Conservation (phyloP, 2,797 vertebrate species). For the Pyrocephalus nanus region DNA sequence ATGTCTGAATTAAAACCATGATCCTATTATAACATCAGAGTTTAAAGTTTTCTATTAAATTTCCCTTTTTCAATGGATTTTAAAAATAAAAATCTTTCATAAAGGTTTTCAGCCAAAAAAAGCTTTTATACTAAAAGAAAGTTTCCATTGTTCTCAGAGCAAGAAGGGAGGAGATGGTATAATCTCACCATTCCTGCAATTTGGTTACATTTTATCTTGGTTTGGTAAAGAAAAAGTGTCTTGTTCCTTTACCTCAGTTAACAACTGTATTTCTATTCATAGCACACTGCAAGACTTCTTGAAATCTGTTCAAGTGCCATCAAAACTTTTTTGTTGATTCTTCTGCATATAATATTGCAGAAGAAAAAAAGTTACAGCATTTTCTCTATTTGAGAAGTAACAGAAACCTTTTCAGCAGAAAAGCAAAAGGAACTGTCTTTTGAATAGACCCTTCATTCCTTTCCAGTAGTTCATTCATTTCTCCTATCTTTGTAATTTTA, state of each 20-base stretch:
- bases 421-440: constrained; percentile 26
- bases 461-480: constrained; percentile 37
- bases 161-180: neutral
- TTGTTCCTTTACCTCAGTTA: neutral
- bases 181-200: neutral
- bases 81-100: neutral
- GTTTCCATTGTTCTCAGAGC: neutral
- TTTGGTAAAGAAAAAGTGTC: neutral
- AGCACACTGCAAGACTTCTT: neutral
- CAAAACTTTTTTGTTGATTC: neutral
- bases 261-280: neutral
- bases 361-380: neutral
- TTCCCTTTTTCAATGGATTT: neutral
- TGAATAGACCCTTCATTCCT: constrained; percentile 48
- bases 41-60: neutral
- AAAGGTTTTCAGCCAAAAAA: neutral
- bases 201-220: neutral
- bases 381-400: constrained; percentile 27
- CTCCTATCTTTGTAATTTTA: constrained; percentile 51
- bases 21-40: neutral
- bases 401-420: constrained; percentile 33
- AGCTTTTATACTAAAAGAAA: neutral
- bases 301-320: neutral
- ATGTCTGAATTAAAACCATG: neutral
- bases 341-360: neutral